phyloP scores from a whole-genome alignment of 2,113 vertebrate species.

The Narcine bancroftii region DNA sequence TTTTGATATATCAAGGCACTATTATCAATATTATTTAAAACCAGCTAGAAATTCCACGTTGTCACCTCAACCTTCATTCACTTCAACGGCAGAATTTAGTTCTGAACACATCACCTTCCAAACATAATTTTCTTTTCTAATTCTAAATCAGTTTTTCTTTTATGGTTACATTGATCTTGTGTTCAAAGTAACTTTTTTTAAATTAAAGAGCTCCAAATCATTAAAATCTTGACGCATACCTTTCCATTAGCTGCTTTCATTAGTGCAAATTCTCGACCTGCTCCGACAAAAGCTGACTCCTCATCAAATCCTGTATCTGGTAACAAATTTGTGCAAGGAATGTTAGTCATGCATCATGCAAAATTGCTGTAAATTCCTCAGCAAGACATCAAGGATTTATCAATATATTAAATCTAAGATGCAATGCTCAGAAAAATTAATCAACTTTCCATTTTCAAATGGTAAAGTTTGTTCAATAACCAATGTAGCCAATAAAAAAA shows the following conservation, averaged over 20 bases:
- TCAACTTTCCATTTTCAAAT: neutral
- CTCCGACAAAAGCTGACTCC: conserved; percentile 87
- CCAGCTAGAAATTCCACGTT: neutral
- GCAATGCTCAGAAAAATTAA: neutral
- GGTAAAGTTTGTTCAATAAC: neutral
- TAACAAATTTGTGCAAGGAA: conserved; percentile 34
- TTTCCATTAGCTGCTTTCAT: conserved; percentile 97
- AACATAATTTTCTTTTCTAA: neutral
- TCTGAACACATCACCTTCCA: too few relatives aligned
- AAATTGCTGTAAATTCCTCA: neutral
- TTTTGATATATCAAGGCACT: neutral
- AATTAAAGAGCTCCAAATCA: conserved; percentile 29
- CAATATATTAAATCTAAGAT: neutral
- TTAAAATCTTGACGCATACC: conserved; percentile 56
- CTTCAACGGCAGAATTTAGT: neutral
- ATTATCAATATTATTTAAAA: neutral
- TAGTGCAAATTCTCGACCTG: conserved; percentile 93
- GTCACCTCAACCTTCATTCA: neutral
- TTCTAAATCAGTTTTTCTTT: neutral
- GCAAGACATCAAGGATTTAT: neutral
- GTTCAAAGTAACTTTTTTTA: neutral
- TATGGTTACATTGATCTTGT: neutral
- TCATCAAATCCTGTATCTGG: conserved; percentile 97
- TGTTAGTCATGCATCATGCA: neutral
- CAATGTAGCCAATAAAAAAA: too few relatives aligned